Conservation (phyloP, 2,888 invertebrate species). For the Plebejus argus region DNA sequence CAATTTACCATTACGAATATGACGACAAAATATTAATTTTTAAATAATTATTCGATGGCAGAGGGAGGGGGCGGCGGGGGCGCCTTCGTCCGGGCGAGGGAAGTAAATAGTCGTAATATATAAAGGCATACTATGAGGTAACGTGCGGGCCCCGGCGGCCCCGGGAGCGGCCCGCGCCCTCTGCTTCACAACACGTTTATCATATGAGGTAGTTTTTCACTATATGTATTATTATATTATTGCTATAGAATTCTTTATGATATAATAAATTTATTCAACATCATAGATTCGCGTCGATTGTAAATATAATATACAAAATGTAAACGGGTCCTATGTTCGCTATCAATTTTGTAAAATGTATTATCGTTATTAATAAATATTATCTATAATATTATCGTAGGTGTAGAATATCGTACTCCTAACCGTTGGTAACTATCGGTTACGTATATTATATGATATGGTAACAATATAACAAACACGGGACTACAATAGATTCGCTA, state of each 20-base stretch:
- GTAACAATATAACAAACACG: conserved; percentile 27
- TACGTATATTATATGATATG: conserved; percentile 25
- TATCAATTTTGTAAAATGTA: conserved; percentile 28
- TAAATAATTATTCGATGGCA: conserved; percentile 55
- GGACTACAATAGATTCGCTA: conserved; percentile 20
- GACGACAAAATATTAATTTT: conserved; percentile 56
- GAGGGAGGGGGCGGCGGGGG: conserved; percentile 42
- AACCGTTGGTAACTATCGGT: conserved; percentile 25
- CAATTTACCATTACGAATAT: conserved; percentile 48
- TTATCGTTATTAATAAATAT: conserved; percentile 13
- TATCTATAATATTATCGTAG: conserved; percentile 7
- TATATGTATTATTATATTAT: conserved; percentile 67
- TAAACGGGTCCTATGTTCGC: conserved; percentile 32
- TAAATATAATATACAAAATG: conserved; percentile 41
- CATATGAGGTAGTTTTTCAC: conserved; percentile 75
- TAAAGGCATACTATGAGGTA: conserved; percentile 61
- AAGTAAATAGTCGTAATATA: conserved; percentile 50
- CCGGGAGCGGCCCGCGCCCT: conserved; percentile 47
- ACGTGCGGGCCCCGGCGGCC: conserved; percentile 41
- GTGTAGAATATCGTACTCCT: neutral
- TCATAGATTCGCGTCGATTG: conserved; percentile 40
- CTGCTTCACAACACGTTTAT: conserved; percentile 56
- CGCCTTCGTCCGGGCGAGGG: conserved; percentile 24
- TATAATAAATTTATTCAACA: conserved; percentile 67
- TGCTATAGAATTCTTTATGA: conserved; percentile 67